These are phyloP conservation scores for Virgularia gustaviana DNA, from an alignment of 92 coral and sea anemone genomes.

Conservation along the genomic window DNA sequence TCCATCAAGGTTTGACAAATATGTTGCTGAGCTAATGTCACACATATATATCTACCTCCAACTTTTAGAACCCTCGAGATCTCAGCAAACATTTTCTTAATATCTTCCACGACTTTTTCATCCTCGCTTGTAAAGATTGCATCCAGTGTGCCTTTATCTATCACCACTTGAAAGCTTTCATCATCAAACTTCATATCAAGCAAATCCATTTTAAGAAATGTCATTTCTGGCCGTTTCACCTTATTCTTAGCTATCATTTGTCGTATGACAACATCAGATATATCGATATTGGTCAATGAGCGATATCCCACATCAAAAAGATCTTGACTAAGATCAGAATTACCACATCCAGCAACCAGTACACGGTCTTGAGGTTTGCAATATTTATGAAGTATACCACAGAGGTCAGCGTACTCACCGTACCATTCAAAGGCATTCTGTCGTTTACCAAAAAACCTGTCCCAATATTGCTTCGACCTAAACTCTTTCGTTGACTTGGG, in stretches of 20 bases:
- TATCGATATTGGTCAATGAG: slow-evolving; percentile 62
- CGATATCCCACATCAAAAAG: slow-evolving; percentile 79
- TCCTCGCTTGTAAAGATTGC: slow-evolving; percentile 48
- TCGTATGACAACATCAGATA: slow-evolving; percentile 60
- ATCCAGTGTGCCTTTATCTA: slow-evolving; percentile 85
- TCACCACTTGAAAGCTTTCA: slow-evolving; percentile 64
- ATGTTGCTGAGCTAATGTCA: slow-evolving; percentile 74
- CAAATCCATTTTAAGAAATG: slow-evolving; percentile 46
- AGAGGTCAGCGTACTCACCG: slow-evolving; percentile 62
- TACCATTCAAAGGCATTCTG: slow-evolving; percentile 58
- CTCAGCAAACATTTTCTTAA: slow-evolving; percentile 58
- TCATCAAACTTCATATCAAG: slow-evolving; percentile 58
- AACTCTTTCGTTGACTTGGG: slow-evolving; percentile 4
- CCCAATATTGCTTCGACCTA: slow-evolving; percentile 50
- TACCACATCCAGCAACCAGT: slow-evolving; percentile 49
- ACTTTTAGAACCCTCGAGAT: slow-evolving; percentile 59
- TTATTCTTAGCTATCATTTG: slow-evolving; percentile 65
- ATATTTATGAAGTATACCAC: slow-evolving; percentile 68
- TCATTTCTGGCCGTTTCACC: slow-evolving; percentile 57
- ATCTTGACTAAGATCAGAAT: slow-evolving; percentile 66
- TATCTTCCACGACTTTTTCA: slow-evolving; percentile 46
- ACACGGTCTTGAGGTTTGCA: slow-evolving; percentile 53
- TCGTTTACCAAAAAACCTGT: slow-evolving; percentile 55
- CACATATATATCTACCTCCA: slow-evolving; percentile 81
- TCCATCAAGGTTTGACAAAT: slow-evolving; percentile 62